These are phyloP conservation scores for Aphis craccivora DNA, from an alignment of 1,140 invertebrate species.

Conservation along the genomic window DNA sequence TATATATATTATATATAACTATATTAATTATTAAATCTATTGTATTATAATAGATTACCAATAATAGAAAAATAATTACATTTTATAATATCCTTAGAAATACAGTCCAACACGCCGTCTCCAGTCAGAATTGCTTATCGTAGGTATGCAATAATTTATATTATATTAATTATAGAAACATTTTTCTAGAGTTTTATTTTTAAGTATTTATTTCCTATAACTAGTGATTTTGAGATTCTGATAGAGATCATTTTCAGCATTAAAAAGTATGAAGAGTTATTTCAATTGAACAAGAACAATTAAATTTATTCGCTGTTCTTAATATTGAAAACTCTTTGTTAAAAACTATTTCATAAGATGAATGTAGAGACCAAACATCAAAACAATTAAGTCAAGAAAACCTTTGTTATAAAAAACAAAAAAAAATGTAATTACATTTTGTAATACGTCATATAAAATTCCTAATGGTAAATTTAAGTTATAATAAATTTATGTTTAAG, in stretches of 20 bases:
- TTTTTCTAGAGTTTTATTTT: neutral
- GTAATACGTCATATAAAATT: neutral
- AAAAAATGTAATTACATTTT: neutral
- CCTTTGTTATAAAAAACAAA: neutral
- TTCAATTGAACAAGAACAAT: neutral
- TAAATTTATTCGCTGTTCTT: neutral
- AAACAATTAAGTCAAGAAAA: constrained; percentile 1
- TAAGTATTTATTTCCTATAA: neutral
- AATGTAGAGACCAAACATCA: neutral
- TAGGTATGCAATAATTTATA: no score
- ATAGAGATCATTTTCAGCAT: neutral
- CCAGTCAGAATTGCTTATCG: no score
- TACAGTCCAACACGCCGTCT: no score
- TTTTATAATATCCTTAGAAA: neutral
- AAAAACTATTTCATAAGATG: neutral
- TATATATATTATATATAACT: no score
- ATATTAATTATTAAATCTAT: neutral
- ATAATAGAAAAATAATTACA: neutral
- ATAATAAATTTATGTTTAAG: neutral
- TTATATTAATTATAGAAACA: no score
- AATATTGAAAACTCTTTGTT: neutral
- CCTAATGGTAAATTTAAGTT: neutral
- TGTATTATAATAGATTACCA: neutral
- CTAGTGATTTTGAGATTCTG: neutral
- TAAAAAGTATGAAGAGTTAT: neutral